Conservation (phyloP, 2,888 invertebrate species). For the Coelopa pilipes region DNA sequence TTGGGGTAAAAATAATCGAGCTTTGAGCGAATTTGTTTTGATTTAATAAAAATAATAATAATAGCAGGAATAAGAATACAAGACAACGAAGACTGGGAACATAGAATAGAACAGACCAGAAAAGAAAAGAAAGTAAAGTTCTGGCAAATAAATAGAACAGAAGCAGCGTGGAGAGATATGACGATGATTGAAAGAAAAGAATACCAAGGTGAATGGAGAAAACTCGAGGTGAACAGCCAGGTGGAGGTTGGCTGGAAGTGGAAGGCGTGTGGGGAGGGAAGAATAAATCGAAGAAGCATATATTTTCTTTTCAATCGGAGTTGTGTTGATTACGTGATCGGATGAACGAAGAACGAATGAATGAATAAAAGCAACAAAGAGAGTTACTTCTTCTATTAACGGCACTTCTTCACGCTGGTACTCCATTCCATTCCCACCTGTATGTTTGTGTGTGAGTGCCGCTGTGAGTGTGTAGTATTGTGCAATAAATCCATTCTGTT, state of each 20-base stretch:
- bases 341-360: not conserved
- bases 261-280: not conserved
- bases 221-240: not conserved
- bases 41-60: not conserved
- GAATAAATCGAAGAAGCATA: not conserved
- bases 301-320: conserved; percentile 17
- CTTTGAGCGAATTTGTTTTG: not conserved
- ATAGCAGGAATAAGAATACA: no score
- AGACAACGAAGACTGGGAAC: no score
- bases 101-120: no score
- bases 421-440: conserved; percentile 3
- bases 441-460: not conserved
- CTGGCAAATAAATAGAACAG: not conserved
- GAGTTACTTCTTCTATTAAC: conserved; percentile 16
- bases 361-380: not conserved
- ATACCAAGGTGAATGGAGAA: no score
- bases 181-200: not conserved
- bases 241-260: not conserved
- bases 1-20: no score
- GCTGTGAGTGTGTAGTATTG: not conserved
- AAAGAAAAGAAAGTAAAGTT: not conserved
- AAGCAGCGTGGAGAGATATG: not conserved
- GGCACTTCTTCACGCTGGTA: not conserved
- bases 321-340: conserved; percentile 26
- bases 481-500: not conserved